Evolutionary conservation across 2,797 vertebrate species (phyloP).

Genomic region (Sarcoramphus papa): DNA sequence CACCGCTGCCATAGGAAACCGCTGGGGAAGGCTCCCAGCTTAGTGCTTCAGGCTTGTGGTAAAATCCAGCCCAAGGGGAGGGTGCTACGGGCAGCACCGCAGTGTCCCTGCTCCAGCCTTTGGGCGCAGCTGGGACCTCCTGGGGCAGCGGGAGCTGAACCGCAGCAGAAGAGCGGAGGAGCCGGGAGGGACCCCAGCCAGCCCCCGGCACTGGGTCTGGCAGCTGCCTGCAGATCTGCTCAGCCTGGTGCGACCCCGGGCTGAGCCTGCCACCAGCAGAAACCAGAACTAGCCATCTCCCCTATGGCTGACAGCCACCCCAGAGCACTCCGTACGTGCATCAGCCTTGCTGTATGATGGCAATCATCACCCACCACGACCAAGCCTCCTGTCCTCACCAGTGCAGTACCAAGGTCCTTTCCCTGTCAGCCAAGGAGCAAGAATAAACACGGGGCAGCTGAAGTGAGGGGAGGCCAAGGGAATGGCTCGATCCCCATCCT

Average conservation of each 20-base stretch:
- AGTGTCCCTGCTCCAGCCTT: neutral
- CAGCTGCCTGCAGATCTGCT: neutral
- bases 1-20: neutral
- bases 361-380: neutral
- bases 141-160: neutral
- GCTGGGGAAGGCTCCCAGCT: neutral
- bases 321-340: neutral
- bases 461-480: neutral
- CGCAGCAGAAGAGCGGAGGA: neutral
- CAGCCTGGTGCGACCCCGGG: neutral
- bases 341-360: neutral
- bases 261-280: neutral
- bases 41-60: neutral
- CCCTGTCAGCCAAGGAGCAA: neutral
- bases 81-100: neutral
- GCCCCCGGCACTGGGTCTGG: neutral
- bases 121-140: neutral
- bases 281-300: neutral
- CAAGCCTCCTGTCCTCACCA: neutral
- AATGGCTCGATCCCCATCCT: neutral
- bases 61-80: neutral
- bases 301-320: neutral
- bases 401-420: neutral
- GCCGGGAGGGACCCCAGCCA: neutral
- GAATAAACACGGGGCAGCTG: rapidly evolving